Conservation (phyloP, 2,888 invertebrate species). For the Lordiphosa fenestrarum region DNA sequence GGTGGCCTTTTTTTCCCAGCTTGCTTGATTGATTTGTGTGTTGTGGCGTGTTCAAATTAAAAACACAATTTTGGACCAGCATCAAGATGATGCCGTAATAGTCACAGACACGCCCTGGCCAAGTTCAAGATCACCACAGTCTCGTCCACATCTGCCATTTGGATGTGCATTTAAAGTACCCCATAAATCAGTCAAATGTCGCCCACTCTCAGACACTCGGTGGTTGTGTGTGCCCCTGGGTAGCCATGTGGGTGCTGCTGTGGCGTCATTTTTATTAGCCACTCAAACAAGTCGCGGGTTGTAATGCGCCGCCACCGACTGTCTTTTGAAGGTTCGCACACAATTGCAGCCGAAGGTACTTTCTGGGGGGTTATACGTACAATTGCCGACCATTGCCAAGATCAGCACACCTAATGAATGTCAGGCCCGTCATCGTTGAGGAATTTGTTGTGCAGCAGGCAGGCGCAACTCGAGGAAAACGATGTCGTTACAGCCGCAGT, state of each 20-base stretch:
- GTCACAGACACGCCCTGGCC: slow-evolving; percentile 19
- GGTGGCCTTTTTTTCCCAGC: slow-evolving; percentile 3
- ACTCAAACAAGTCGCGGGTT: slow-evolving; percentile 45
- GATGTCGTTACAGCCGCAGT: slow-evolving; percentile 37
- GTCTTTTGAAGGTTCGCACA: slow-evolving; percentile 29
- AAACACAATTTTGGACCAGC: slow-evolving; percentile 44
- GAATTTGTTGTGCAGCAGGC: slow-evolving; percentile 48
- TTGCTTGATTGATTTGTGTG: slow-evolving; percentile 54
- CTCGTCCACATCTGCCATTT: slow-evolving; percentile 54
- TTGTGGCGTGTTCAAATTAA: slow-evolving; percentile 53
- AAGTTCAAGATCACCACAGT: slow-evolving; percentile 73
- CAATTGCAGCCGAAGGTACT: slow-evolving; percentile 13
- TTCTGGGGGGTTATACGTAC: slow-evolving; percentile 30
- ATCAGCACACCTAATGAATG: slow-evolving; percentile 46
- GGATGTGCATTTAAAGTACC: slow-evolving; percentile 61
- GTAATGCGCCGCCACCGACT: slow-evolving; percentile 31
- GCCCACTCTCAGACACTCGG: slow-evolving; percentile 53
- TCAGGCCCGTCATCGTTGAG: slow-evolving; percentile 61
- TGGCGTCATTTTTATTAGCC: slow-evolving; percentile 50
- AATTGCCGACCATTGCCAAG: slow-evolving; percentile 46
- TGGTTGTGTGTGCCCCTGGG: slow-evolving; percentile 18
- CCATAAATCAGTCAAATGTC: slow-evolving; percentile 65
- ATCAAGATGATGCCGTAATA: slow-evolving; percentile 47
- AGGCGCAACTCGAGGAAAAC: slow-evolving; percentile 26
- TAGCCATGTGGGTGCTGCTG: slow-evolving; percentile 47